Evolutionary conservation across 2,113 vertebrate species (phyloP), one percentile per base, ranked within the genome.

Genomic region (Sturnus vulgaris): DNA sequence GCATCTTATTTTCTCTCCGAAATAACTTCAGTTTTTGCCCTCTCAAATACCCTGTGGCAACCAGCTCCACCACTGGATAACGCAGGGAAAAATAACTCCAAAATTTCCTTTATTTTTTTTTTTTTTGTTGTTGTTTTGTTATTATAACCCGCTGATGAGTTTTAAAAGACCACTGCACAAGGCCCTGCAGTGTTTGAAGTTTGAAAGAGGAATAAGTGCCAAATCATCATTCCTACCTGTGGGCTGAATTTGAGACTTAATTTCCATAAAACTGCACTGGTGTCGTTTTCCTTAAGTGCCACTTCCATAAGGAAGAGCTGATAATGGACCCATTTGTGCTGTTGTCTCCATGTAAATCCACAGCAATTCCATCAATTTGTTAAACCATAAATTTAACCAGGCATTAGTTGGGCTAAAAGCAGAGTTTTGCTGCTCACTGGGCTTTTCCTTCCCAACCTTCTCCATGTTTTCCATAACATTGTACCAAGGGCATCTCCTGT

Each of bases 321-420:
- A 70, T 84, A 75, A 92, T 71, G 77, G 81, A n/a, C 7, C 86
- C 68, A 12, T 86, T 59, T 70, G n/a, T 90, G 63, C 63, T n/a
- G 28, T 28, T 66, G 25, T 18, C 37, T 33, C 72, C 8, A 17
- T 10, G 80, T 27, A 84, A 86, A 84, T 12, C 61, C 69, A 44
- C 7, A 55, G 35, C 69, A 63, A 23, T 49, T 84, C 50, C 47
- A 66, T 59, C 57, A 12, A 24, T 65, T 66, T 42, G 69, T 53
- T 65, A 52, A 57, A 42, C 40, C 39, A 63, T 30, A 17, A 61
- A 88, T 86, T 42, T 15, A 35, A 33, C 30, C 80, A 19, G 81
- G 72, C 28, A 4, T 53, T 61, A 25, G 5, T 16, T 81, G 50
- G 69, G 47, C 33, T 57, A 46, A 86, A 77, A 64, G 35, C 30